Base-by-base conservation (phyloP, 2,113 vertebrate genomes). In the Lagopus leucura region DNA sequence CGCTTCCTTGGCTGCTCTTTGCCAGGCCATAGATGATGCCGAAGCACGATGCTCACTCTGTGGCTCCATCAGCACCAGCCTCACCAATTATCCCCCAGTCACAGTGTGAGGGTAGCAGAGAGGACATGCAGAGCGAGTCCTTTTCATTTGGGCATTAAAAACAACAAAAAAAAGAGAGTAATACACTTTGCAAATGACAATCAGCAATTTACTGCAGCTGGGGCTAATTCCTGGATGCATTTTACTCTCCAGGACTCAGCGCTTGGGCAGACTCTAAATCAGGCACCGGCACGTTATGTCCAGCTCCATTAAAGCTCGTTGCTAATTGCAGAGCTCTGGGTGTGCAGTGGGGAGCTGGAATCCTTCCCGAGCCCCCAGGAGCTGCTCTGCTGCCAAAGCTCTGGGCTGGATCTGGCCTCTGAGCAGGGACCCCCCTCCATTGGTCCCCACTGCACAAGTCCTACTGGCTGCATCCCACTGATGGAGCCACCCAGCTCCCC, bases 161-260 rank as follows among this genome's bases (percentile, higher is more conserved):
- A 38, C 38, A 80, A 28, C 36, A 10, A 32, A 18, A 15, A 54
- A 54, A 55, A 32, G 89, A 90, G 57, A 58, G 50, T 21, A 84
- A 87, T 34, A 42, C 11, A 34, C 75, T 89, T 87, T 70, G 77
- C 84, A 94, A 92, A 95, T 86, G 38, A 58, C 77, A 94, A 96
- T 94, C 77, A 93, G 87, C 89, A 89, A 90, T 86, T 90, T 75
- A 63, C 45, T 80, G 91, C 92, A 89, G 87, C 87, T 91, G 91
- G 88, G 94, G 65, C 91, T 94, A 89, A 93, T 91, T 94, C 70
- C 9, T 63, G 27, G 74, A 7, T 58, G 76, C 70, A 72, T 93
- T 94, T 84, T 84, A 54, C 74, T 28, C 87, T 81, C 92, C 89
- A 89, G 92, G 87, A 87, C 78, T 79, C 54, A 0, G 71, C 48